Conservation (phyloP, 2,113 vertebrate genomes). For the Saguinus midas region DNA sequence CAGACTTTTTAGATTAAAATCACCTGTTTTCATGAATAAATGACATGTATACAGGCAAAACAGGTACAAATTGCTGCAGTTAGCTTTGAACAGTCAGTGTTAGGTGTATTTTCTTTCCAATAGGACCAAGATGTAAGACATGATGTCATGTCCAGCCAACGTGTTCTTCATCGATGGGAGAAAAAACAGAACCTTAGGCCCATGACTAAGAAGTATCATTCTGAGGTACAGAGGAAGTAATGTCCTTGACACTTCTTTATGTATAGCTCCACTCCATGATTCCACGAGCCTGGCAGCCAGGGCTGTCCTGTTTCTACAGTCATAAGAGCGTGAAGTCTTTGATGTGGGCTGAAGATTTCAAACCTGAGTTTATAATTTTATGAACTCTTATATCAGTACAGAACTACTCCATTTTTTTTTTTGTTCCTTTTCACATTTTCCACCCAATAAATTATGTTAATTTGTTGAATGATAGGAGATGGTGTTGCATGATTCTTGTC, state of each 20-base stretch:
- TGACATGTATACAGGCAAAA: not conserved
- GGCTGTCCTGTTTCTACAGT: not conserved
- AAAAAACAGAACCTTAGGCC: conserved; percentile 76
- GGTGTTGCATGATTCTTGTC: not conserved
- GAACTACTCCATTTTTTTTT: conserved; percentile 9
- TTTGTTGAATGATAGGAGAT: conserved; percentile 55
- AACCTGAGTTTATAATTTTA: conserved; percentile 25
- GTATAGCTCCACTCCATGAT: not conserved
- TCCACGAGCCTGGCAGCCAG: not conserved
- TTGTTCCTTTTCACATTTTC: conserved; percentile 38
- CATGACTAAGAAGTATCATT: conserved; percentile 56
- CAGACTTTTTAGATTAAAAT: not conserved
- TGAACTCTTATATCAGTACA: not conserved
- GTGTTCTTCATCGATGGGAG: conserved; percentile 71
- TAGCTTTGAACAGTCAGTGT: not conserved
- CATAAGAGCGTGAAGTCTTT: not conserved
- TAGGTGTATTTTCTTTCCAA: conserved; percentile 48
- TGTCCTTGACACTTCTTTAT: conserved; percentile 51
- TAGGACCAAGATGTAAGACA: conserved; percentile 45
- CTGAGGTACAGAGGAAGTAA: conserved; percentile 78
- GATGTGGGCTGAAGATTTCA: conserved; percentile 23
- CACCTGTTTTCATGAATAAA: not conserved
- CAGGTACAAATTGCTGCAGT: not conserved
- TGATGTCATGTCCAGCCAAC: not conserved
- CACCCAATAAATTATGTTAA: conserved; percentile 70